Base-by-base conservation (phyloP, 1,140 invertebrate genomes). In the Dreissena polymorpha region DNA sequence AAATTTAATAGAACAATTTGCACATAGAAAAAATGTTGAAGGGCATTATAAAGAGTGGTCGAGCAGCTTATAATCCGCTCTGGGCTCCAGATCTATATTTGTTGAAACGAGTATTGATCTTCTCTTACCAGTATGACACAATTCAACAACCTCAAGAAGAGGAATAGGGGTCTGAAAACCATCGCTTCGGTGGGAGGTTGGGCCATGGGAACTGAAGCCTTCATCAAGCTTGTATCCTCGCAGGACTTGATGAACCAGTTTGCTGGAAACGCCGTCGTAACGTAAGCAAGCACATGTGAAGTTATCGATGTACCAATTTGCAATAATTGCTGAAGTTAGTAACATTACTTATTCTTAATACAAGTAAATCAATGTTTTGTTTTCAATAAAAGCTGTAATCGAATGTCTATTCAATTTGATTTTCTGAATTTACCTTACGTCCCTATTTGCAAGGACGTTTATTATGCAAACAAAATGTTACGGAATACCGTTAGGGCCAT, bases 141-240 rank as follows among this genome's bases (percentile, higher is more conserved):
- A 21, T 29, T 88, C 13, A 95, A 97, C 51, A 95, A 94, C 0
- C 93, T 99, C 29, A 96, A 97, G 77, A 96, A 97, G 85, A 97
- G 96, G 88, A 98, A 98, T 93, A 96, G 97, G 0, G 95, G 97
- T 83, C 93, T 99, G 60, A 98, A 98, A 94, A 96, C 98, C 77
- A 92, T 99, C 6, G 92, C 99, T 53, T 97, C 97, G 6, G 97
- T 99, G 70, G 98, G 98, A 73, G 98, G 98, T 12, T 98, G 97
- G 97, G 97, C 97, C 14, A 97, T 98, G 88, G 97, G 97, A 18
- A 97, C 97, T 0, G 97, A 96, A 0, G 97, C 97, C 3, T 99
- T 99, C 94, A 97, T 87, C 53, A 83, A 79, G 53, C 88, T 91
- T 82, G 86, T 89, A 13, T 60, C 84, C 6, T 97, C 89, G 97